Percentiles rank a stretch among this genome's conserved stretches.
These are phyloP conservation scores for Stenchaetothrips biformis DNA, from an alignment of 2,888 invertebrate genomes.

Conservation along the genomic window DNA sequence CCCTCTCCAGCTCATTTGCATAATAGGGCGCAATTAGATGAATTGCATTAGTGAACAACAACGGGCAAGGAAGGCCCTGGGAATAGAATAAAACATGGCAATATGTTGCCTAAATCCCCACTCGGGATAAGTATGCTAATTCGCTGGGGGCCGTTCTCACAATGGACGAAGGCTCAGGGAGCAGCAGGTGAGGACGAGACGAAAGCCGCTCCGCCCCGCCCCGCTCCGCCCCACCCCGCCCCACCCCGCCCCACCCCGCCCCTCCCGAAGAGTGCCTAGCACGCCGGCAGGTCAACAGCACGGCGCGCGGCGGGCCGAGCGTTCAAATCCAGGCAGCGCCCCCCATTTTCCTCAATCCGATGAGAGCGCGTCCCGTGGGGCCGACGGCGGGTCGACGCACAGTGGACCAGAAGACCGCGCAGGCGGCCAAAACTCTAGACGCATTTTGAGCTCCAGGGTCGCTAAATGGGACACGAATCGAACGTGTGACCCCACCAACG, in stretches of 20 bases:
- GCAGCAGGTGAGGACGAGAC: neutral
- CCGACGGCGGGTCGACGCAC: neutral
- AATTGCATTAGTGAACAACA: conserved; percentile 23
- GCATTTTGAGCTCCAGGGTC: too few relatives aligned
- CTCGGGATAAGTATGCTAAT: conserved; percentile 15
- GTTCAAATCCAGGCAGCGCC: too few relatives aligned
- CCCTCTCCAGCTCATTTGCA: neutral
- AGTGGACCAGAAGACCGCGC: too few relatives aligned
- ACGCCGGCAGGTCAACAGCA: neutral
- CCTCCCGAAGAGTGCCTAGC: neutral
- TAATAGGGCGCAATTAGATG: conserved; percentile 23
- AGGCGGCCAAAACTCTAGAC: too few relatives aligned
- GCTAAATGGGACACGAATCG: too few relatives aligned
- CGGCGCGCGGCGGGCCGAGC: too few relatives aligned
- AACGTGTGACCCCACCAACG: too few relatives aligned
- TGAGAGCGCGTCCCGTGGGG: neutral
- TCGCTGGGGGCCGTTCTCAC: neutral
- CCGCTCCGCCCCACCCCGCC: neutral
- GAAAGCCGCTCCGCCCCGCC: neutral
- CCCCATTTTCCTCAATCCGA: too few relatives aligned
- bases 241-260: too few relatives aligned
- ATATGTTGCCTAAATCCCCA: conserved; percentile 16
- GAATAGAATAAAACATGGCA: conserved; percentile 11
- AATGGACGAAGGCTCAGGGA: neutral
- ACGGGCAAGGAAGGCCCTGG: neutral